Conservation (phyloP, 2,113 vertebrate genomes). For the Syrmaticus mikado region DNA sequence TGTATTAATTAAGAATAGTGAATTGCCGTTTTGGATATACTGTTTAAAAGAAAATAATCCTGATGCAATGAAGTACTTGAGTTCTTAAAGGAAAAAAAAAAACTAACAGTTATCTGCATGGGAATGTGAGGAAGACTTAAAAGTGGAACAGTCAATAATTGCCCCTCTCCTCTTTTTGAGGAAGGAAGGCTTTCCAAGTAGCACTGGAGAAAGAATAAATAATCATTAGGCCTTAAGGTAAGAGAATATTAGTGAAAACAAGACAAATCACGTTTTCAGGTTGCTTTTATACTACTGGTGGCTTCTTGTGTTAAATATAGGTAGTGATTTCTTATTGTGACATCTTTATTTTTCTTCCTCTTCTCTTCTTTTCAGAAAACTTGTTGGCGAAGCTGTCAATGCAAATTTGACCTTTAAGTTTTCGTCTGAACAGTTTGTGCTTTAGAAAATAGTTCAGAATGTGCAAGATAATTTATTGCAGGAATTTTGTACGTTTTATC, state of each 20-base stretch:
- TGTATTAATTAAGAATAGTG: conserved; percentile 30
- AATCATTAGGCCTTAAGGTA: background rate
- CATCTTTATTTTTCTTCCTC: background rate
- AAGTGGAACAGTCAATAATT: background rate
- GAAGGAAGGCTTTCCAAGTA: background rate
- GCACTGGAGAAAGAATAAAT: background rate
- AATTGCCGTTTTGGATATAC: conserved; percentile 39
- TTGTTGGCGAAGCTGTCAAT: conserved; percentile 46
- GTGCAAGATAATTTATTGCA: conserved; percentile 46
- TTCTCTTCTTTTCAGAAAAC: background rate
- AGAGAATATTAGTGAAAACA: background rate
- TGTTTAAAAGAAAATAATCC: background rate
- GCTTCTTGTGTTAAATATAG: background rate
- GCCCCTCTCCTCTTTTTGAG: background rate
- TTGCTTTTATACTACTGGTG: background rate
- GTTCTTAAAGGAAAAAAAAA: background rate
- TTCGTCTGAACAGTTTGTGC: conserved; percentile 43
- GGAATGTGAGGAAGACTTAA: conserved; percentile 51
- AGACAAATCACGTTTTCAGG: background rate
- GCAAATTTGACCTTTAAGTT: conserved; percentile 72
- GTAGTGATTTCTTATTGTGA: background rate
- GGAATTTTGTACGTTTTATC: conserved; percentile 42
- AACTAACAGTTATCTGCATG: background rate
- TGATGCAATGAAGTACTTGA: conserved; percentile 36
- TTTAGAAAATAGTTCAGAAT: conserved; percentile 57